A percentile compares a stretch with the other conserved stretches of the same genome.
Evolutionary conservation across 2,797 vertebrate species (phyloP).

Genomic region (Sebastolobus altivelis): DNA sequence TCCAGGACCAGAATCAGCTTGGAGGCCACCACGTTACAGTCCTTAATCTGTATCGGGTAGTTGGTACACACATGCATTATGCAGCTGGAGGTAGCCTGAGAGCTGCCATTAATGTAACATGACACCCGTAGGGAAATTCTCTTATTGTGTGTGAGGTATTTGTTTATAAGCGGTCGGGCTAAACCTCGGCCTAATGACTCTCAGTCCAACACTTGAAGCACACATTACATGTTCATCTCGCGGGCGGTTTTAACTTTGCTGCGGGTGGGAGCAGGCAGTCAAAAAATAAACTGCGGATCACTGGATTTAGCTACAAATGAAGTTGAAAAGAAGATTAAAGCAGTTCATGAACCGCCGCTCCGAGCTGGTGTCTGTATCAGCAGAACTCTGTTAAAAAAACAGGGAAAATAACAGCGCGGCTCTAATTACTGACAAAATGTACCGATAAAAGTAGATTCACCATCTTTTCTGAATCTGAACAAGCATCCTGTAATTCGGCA

Average conservation of each 20-base stretch:
- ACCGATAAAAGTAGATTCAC: not conserved
- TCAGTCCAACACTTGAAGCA: not conserved
- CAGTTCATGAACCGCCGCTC: too few relatives aligned
- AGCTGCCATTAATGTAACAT: conserved; percentile 16
- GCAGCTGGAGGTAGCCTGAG: conserved; percentile 18
- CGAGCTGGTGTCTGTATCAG: not conserved
- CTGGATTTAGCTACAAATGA: not conserved
- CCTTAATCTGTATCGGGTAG: conserved; percentile 89
- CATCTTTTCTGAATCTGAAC: not conserved
- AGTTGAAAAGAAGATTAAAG: not conserved
- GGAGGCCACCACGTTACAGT: conserved; percentile 97
- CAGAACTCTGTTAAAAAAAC: not conserved
- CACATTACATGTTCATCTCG: not conserved
- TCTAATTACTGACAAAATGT: not conserved
- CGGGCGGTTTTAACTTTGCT: too few relatives aligned
- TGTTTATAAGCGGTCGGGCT: not conserved
- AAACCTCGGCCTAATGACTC: not conserved
- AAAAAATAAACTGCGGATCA: not conserved
- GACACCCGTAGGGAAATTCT: conserved; percentile 2
- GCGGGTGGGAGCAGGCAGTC: too few relatives aligned
- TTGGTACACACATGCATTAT: conserved; percentile 28
- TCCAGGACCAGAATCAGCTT: conserved; percentile 96
- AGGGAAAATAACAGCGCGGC: not conserved
- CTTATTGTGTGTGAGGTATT: conserved; percentile 9
- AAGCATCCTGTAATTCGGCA: not conserved